A percentile compares a stretch with the other conserved stretches of the same genome.
phyloP scores from a whole-genome alignment of 2,797 vertebrate genomes.

The Hyperoplus lanceolatus region DNA sequence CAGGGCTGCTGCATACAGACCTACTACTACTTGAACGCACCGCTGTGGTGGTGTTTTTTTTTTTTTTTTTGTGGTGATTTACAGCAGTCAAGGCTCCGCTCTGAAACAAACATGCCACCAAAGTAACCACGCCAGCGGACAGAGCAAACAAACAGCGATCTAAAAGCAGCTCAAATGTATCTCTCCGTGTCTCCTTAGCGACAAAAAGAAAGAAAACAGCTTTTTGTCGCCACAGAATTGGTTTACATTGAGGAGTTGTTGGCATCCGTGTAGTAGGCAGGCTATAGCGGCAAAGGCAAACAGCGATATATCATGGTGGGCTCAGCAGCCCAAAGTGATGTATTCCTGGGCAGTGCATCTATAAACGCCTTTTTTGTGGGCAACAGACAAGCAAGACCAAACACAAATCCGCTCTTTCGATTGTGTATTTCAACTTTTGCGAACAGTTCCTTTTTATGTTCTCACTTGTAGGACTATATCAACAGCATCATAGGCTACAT shows the following conservation, averaged over 20 bases:
- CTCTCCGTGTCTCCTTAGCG: accelerated
- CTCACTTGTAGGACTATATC: slow-evolving; percentile 22
- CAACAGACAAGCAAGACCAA: background rate
- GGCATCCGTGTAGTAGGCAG: slow-evolving; percentile 12
- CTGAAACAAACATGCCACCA: slow-evolving; percentile 24
- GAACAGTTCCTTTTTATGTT: slow-evolving; percentile 23
- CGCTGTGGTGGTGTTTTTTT: slow-evolving; percentile 14
- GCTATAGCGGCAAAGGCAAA: slow-evolving; percentile 25
- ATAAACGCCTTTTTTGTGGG: slow-evolving; percentile 1
- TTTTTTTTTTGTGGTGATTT: slow-evolving; percentile 37
- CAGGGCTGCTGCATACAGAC: slow-evolving; percentile 23
- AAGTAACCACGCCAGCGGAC: slow-evolving; percentile 57
- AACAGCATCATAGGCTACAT: slow-evolving; percentile 38
- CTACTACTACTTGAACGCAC: slow-evolving; percentile 52
- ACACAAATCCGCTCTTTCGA: background rate
- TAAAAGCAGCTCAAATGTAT: background rate
- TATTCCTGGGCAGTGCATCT: slow-evolving; percentile 26
- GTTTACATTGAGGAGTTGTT: slow-evolving; percentile 53
- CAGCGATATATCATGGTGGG: slow-evolving; percentile 33
- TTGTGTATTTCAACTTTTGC: slow-evolving; percentile 64
- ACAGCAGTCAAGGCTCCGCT: slow-evolving; percentile 35
- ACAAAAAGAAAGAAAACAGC: background rate
- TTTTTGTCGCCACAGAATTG: background rate
- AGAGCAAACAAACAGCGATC: background rate
- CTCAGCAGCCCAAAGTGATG: slow-evolving; percentile 63